A percentile compares a stretch with the other conserved stretches of the same genome.
phyloP scores from a whole-genome alignment of 2,113 vertebrate species.

The Neoarius graeffei region DNA sequence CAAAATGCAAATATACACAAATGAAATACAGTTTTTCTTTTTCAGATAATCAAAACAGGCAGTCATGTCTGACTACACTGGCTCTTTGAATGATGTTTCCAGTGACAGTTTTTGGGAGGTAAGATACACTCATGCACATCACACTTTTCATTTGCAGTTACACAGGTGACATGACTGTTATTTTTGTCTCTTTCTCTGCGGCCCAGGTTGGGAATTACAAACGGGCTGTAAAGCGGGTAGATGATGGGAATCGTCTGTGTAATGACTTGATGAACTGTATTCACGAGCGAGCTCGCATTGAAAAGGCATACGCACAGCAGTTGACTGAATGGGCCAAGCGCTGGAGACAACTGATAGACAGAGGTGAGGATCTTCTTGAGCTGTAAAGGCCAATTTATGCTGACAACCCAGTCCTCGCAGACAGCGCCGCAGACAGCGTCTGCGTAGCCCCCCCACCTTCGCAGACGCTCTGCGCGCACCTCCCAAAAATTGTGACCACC shows the following conservation, averaged over 20 bases:
- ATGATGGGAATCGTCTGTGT: conserved; percentile 92
- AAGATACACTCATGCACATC: background rate
- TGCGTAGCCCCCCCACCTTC: too few species aligned
- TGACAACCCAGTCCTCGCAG: too few species aligned
- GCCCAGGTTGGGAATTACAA: conserved; percentile 94
- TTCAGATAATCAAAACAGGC: conserved; percentile 50
- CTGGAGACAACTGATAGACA: conserved; percentile 93
- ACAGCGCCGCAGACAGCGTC: too few species aligned
- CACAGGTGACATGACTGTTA: background rate
- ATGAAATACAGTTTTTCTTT: background rate
- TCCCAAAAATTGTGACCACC: too few species aligned
- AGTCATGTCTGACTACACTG: conserved; percentile 91
- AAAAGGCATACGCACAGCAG: conserved; percentile 92
- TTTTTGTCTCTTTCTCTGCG: background rate
- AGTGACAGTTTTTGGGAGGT: conserved; percentile 99
- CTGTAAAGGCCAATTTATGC: too few species aligned
- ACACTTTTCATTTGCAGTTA: background rate
- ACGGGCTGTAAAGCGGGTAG: conserved; percentile 88
- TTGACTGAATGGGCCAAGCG: conserved; percentile 95
- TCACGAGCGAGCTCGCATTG: conserved; percentile 92
- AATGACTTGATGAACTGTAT: conserved; percentile 93
- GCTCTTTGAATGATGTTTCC: conserved; percentile 89
- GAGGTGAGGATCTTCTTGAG: conserved; percentile 72
- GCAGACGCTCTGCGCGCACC: too few species aligned
- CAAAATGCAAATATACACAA: background rate